Evolutionary conservation across 2,797 vertebrate genomes (phyloP), one percentile per base, ranked within the genome.

Genomic region (Galagoides demidoff): DNA sequence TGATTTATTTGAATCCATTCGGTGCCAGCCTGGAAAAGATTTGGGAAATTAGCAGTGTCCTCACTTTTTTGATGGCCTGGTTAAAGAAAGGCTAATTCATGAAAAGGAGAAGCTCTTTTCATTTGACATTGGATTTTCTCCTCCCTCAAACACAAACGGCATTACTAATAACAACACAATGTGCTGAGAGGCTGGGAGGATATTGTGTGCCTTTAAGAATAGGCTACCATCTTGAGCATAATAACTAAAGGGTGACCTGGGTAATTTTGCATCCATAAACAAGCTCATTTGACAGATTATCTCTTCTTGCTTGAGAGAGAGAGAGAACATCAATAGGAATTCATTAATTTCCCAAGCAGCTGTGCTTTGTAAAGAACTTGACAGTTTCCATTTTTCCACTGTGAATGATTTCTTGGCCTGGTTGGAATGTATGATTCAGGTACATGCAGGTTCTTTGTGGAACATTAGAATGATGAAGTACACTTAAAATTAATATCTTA

Each of bases 81-180:
- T 20, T 13, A 59, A 93, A 95, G 91, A 98, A 97, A 97, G 96
- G 94, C 94, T 97, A 94, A 98, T 97, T 98, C 97, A 97, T 95
- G 73, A 90, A 96, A 89, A 94, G 85, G 90, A 97, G 94, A 95
- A 95, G 85, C 29, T 77, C 77, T 93, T 97, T 97, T 96, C 77
- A 97, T 96, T 96, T 91, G 94, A 93, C 91, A 59, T 52, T 97
- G 89, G 92, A 97, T 89, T 96, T 97, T 63, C 82, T 97, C 93
- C 95, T 97, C 92, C 91, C 55, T 94, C 78, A 94, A 95, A 97
- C 81, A 89, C 92, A 97, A 97, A 95, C 83, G 68, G 91, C 95
- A 93, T 91, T 90, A 55, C 74, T 88, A 95, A 91, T 79, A 97
- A 97, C 93, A 97, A 96, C 89, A 63, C 71, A 94, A 84, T 3